Evolutionary conservation across 2,888 invertebrate genomes (phyloP).

Genomic region (Drosophila siamana): DNA sequence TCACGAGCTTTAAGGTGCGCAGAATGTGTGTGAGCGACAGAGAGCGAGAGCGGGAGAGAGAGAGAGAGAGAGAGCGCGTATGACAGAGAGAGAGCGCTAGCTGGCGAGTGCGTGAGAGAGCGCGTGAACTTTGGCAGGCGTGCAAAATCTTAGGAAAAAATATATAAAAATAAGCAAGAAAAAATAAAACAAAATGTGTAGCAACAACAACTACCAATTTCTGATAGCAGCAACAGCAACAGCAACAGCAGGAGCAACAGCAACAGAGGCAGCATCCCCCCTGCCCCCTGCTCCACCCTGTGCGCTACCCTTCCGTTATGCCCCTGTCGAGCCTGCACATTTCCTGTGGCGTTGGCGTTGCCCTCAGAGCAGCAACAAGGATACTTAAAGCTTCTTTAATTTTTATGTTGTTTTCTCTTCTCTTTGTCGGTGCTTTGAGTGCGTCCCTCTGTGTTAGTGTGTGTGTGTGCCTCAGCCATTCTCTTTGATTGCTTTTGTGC

Average conservation of each 20-base stretch:
- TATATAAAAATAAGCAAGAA: conserved; percentile 19
- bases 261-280: background rate
- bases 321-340: conserved; percentile 13
- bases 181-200: conserved; percentile 1
- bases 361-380: conserved; percentile 58
- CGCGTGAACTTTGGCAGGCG: conserved; percentile 63
- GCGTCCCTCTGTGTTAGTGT: conserved; percentile 28
- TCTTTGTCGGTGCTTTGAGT: conserved; percentile 66
- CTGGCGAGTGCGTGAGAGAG: conserved; percentile 73
- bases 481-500: conserved; percentile 21
- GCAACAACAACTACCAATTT: conserved; percentile 48
- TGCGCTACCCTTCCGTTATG: conserved; percentile 15
- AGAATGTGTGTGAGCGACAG: conserved; percentile 28
- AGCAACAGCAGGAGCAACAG: conserved; percentile 22
- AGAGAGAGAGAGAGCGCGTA: conserved; percentile 13
- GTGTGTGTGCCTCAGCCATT: conserved; percentile 21
- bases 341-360: conserved; percentile 63
- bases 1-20: conserved; percentile 68
- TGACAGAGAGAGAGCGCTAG: conserved; percentile 28
- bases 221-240: conserved; percentile 27
- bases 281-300: background rate
- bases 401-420: conserved; percentile 80
- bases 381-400: conserved; percentile 82
- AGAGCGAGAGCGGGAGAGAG: conserved; percentile 28
- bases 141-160: conserved; percentile 65